These are phyloP conservation scores for Eucera pruinosa DNA, from an alignment of 2,888 invertebrate species.

Conservation along the genomic window DNA sequence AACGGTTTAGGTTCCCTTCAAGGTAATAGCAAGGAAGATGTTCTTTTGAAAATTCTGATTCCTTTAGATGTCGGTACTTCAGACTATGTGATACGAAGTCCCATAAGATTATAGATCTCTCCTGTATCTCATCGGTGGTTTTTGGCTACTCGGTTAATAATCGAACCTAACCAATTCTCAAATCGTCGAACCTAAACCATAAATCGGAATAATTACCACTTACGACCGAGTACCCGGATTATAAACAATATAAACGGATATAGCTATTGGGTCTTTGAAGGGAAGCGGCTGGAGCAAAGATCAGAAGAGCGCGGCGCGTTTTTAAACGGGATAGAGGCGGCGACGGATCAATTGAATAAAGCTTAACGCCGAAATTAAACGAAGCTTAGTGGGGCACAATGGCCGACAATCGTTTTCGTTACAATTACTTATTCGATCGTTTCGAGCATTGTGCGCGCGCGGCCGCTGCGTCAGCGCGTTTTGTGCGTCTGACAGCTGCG, in stretches of 20 bases:
- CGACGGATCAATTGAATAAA: conserved; percentile 63
- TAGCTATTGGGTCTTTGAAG: conserved; percentile 1
- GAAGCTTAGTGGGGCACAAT: conserved; percentile 61
- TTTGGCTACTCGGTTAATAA: too few relatives aligned
- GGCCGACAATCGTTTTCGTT: conserved; percentile 67
- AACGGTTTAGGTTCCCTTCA: too few relatives aligned
- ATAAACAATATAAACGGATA: conserved; percentile 19
- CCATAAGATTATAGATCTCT: too few relatives aligned
- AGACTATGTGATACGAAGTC: too few relatives aligned
- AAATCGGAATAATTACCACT: conserved; percentile 31
- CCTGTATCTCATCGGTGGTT: too few relatives aligned
- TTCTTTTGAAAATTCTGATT: too few relatives aligned
- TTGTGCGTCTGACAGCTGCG: conserved; percentile 65
- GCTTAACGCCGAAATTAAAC: conserved; percentile 62
- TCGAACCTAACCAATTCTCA: too few relatives aligned
- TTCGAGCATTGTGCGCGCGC: conserved; percentile 53
- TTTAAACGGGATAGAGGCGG: conserved; percentile 45
- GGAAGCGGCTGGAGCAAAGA: conserved; percentile 29
- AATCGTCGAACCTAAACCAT: conserved; percentile 10
- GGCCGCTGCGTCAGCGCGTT: conserved; percentile 37
- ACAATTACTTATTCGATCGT: conserved; percentile 66
- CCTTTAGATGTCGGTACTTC: too few relatives aligned
- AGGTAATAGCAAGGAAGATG: too few relatives aligned
- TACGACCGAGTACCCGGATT: conserved; percentile 17
- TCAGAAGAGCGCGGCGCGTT: conserved; percentile 43